Evolutionary conservation across 2,888 invertebrate species (phyloP).

Genomic region (Malacosoma neustria): DNA sequence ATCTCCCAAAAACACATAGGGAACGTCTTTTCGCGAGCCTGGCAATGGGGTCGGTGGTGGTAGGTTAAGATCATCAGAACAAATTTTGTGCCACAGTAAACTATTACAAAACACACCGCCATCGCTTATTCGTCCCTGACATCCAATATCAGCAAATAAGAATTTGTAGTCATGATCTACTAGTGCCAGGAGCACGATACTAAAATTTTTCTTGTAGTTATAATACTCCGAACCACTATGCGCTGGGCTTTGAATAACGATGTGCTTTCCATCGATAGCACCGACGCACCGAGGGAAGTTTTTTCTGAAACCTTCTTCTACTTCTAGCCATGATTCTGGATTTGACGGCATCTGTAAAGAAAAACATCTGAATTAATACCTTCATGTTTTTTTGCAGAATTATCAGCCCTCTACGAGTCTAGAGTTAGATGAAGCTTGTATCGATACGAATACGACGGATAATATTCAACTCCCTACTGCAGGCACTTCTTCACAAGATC

Average conservation of each 20-base stretch:
- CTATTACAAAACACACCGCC: background rate
- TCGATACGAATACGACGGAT: too few relatives aligned
- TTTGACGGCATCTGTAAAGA: background rate
- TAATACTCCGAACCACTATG: slow-evolving; percentile 8
- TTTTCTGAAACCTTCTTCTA: background rate
- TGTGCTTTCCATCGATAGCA: slow-evolving; percentile 8
- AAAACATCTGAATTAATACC: background rate
- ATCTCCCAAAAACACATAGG: background rate
- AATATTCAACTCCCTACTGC: too few relatives aligned
- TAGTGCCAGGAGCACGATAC: slow-evolving; percentile 15
- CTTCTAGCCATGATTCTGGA: background rate
- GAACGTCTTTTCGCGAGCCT: background rate
- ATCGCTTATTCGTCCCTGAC: slow-evolving; percentile 7
- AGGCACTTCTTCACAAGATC: too few relatives aligned
- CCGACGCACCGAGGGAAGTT: slow-evolving; percentile 8
- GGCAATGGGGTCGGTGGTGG: background rate
- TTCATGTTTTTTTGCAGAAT: too few relatives aligned
- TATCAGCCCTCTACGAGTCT: too few relatives aligned
- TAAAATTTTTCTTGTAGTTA: slow-evolving; percentile 14
- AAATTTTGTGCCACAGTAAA: background rate
- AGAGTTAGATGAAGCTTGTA: too few relatives aligned
- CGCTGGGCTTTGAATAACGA: slow-evolving; percentile 5
- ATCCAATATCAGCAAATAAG: slow-evolving; percentile 11
- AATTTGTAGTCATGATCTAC: slow-evolving; percentile 15
- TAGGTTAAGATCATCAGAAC: background rate